Conservation (phyloP, 2,113 vertebrate species). For the Prionailurus bengalensis region DNA sequence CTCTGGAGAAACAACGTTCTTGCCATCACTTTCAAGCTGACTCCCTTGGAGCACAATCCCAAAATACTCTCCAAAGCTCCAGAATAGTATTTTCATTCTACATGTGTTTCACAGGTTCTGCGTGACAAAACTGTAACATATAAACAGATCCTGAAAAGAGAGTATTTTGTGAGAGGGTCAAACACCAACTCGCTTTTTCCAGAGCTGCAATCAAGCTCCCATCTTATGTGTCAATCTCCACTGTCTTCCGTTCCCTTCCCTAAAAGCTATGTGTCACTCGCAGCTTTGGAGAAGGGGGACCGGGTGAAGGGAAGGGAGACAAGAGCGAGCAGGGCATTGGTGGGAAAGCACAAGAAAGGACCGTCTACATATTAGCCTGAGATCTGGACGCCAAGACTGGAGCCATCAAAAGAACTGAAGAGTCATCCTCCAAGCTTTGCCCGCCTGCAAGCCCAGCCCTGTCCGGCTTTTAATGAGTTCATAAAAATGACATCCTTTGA, state of each 20-base stretch:
- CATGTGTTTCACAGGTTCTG: not conserved
- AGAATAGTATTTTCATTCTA: not conserved
- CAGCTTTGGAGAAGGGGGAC: not conserved
- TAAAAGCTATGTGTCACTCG: not conserved
- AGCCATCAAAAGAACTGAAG: not conserved
- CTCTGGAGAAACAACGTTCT: not conserved
- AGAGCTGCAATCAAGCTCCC: not conserved
- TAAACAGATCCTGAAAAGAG: not conserved
- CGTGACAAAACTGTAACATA: not conserved
- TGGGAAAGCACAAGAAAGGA: not conserved
- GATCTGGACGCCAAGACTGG: not conserved
- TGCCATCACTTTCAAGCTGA: not conserved
- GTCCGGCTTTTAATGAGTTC: slow-evolving; percentile 24
- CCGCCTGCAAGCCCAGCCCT: not conserved
- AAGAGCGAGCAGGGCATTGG: rapidly evolving
- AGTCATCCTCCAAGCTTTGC: not conserved
- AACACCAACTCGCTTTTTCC: not conserved
- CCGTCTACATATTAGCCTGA: not conserved
- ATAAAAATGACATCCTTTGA: slow-evolving; percentile 21
- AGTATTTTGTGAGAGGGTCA: not conserved
- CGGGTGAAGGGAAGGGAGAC: not conserved
- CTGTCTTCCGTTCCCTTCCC: too few species aligned
- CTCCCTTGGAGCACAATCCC: not conserved
- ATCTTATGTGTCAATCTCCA: not conserved
- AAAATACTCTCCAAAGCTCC: not conserved